A percentile compares a stretch with the other conserved stretches of the same genome.
These are phyloP conservation scores for Plotosus lineatus DNA, from an alignment of 2,113 vertebrate species.

Conservation along the genomic window DNA sequence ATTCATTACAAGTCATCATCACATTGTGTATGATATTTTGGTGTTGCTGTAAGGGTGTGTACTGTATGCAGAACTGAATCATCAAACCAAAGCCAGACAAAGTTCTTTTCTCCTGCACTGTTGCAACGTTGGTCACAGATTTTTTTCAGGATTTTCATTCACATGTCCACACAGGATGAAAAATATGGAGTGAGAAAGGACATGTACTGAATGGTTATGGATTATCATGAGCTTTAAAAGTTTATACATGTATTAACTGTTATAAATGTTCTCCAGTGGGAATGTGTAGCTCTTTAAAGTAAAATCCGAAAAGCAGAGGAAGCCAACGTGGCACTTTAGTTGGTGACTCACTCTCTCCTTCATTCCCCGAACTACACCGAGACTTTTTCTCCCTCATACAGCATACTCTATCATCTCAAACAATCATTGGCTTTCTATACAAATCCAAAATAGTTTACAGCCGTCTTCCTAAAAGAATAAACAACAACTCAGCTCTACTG, in stretches of 20 bases:
- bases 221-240: background rate
- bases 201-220: background rate
- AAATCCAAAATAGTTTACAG: slow-evolving; percentile 33
- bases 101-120: slow-evolving; percentile 18
- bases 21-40: background rate
- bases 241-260: background rate
- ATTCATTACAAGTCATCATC: background rate
- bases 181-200: background rate
- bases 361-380: slow-evolving; percentile 25
- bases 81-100: background rate
- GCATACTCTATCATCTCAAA: slow-evolving; percentile 25
- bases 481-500: slow-evolving; percentile 7
- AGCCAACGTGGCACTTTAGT: slow-evolving; percentile 41
- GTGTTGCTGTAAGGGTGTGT: slow-evolving; percentile 6
- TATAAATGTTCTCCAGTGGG: background rate
- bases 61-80: background rate
- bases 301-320: background rate
- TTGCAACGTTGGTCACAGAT: background rate
- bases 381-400: slow-evolving; percentile 9
- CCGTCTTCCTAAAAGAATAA: slow-evolving; percentile 35
- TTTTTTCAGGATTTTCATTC: slow-evolving; percentile 9
- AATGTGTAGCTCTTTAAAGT: background rate
- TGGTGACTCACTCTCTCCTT: slow-evolving; percentile 53
- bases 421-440: slow-evolving; percentile 19
- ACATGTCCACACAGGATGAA: background rate